Conservation (phyloP, 2,888 invertebrate genomes). For the Philaethria dido region DNA sequence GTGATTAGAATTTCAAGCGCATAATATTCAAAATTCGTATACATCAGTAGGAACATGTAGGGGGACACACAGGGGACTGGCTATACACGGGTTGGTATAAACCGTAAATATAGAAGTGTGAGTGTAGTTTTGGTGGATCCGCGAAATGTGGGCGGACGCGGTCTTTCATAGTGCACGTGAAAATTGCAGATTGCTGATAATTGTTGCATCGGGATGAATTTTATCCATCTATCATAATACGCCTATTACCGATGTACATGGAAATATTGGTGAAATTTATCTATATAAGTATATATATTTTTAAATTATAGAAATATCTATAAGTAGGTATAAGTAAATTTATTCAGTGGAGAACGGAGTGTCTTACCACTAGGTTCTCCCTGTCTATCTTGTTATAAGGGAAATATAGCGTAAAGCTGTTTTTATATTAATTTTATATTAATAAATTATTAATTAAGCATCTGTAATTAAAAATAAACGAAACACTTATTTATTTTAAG, state of each 20-base stretch:
- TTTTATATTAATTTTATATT: too few relatives aligned
- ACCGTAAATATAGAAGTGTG: constrained; percentile 73
- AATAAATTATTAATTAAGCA: too few relatives aligned
- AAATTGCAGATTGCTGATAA: constrained; percentile 46
- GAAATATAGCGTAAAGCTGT: too few relatives aligned
- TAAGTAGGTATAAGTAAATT: too few relatives aligned
- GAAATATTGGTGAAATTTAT: background rate
- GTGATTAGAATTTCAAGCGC: constrained; percentile 49
- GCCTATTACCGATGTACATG: constrained; percentile 12
- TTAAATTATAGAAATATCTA: background rate
- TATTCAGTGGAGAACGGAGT: background rate
- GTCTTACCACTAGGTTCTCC: too few relatives aligned
- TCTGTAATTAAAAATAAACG: too few relatives aligned
- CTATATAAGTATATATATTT: background rate
- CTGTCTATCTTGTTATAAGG: too few relatives aligned
- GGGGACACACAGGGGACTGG: constrained; percentile 51
- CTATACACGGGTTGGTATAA: constrained; percentile 63
- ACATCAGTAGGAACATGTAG: constrained; percentile 39
- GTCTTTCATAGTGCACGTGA: constrained; percentile 57
- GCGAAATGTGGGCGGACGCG: constrained; percentile 72
- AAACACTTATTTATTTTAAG: too few relatives aligned
- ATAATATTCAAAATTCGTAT: constrained; percentile 52
- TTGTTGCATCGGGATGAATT: constrained; percentile 26
- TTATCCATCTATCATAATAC: constrained; percentile 27
- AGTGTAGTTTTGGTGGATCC: constrained; percentile 74